These are phyloP conservation scores for Contarinia nasturtii DNA, from an alignment of 1,140 invertebrate species.

Conservation along the genomic window DNA sequence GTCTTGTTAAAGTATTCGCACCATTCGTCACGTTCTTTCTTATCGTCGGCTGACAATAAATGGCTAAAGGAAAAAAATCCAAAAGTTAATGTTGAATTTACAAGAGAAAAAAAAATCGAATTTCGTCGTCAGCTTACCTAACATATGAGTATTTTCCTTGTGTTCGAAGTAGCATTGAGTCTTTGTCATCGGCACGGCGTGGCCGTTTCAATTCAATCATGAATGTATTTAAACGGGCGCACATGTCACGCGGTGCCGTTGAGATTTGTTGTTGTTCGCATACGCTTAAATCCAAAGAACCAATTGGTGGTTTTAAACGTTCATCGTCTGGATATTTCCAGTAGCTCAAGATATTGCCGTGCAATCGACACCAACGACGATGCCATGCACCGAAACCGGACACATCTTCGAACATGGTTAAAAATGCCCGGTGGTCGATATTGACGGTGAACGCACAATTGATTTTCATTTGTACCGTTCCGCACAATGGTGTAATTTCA, in stretches of 20 bases:
- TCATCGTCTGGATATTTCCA: slow-evolving; percentile 93
- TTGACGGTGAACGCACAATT: slow-evolving; percentile 50
- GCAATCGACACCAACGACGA: slow-evolving; percentile 72
- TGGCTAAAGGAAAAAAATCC: slow-evolving; percentile 29
- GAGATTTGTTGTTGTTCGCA: slow-evolving; percentile 53
- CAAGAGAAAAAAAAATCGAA: neutral
- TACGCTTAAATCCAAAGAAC: slow-evolving; percentile 56
- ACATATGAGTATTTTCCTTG: slow-evolving; percentile 35
- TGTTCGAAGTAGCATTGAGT: slow-evolving; percentile 41
- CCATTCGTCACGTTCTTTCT: slow-evolving; percentile 74
- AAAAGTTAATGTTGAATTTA: slow-evolving; percentile 2
- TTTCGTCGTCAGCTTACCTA: slow-evolving; percentile 25
- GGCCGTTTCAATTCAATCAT: slow-evolving; percentile 52
- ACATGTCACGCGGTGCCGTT: slow-evolving; percentile 68
- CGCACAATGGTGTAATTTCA: slow-evolving; percentile 51
- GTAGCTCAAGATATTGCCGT: slow-evolving; percentile 52
- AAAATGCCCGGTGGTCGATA: slow-evolving; percentile 63
- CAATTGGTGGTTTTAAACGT: slow-evolving; percentile 48
- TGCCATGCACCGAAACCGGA: slow-evolving; percentile 84
- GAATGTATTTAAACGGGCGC: slow-evolving; percentile 74
- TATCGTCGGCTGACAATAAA: slow-evolving; percentile 65
- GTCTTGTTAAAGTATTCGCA: slow-evolving; percentile 67
- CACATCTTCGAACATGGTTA: slow-evolving; percentile 84
- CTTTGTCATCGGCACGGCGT: slow-evolving; percentile 35
- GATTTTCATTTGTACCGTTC: slow-evolving; percentile 50